These are phyloP conservation scores for Sebastes flavidus DNA, from an alignment of 2,797 vertebrate species.

Conservation along the genomic window DNA sequence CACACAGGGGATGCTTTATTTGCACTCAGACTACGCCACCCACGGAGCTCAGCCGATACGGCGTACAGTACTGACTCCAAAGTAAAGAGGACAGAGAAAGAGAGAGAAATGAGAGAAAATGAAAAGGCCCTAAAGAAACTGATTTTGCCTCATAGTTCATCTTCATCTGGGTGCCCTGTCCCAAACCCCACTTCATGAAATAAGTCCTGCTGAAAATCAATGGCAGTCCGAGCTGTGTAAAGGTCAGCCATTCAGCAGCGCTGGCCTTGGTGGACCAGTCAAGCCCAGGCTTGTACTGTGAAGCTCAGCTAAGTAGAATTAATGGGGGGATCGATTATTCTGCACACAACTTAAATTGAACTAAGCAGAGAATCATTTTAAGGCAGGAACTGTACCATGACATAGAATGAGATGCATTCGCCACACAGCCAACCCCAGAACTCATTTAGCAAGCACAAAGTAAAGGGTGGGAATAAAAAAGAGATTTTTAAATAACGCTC, in stretches of 20 bases:
- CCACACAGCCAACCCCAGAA: slow-evolving; percentile 58
- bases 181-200: slow-evolving; percentile 85
- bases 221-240: slow-evolving; percentile 81
- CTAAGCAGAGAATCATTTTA: slow-evolving; percentile 82
- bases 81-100: slow-evolving; percentile 49
- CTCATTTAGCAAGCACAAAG: slow-evolving; percentile 64
- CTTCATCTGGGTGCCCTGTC: slow-evolving; percentile 86
- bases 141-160: slow-evolving; percentile 86
- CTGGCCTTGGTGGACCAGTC: slow-evolving; percentile 81
- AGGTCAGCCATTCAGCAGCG: slow-evolving; percentile 84
- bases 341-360: slow-evolving; percentile 81
- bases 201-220: slow-evolving; percentile 89
- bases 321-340: slow-evolving; percentile 86
- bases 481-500: slow-evolving; percentile 68
- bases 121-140: slow-evolving; percentile 74
- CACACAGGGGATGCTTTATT: slow-evolving; percentile 52
- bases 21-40: slow-evolving; percentile 56
- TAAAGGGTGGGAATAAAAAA: slow-evolving; percentile 42
- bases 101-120: slow-evolving; percentile 51
- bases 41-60: slow-evolving; percentile 33
- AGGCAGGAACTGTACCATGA: slow-evolving; percentile 75
- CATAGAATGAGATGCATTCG: slow-evolving; percentile 73
- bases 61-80: slow-evolving; percentile 40
- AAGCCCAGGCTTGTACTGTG: slow-evolving; percentile 80
- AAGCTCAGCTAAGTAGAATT: slow-evolving; percentile 84